Conservation (phyloP, 2,797 vertebrate species). For the Megalops cyprinoides region DNA sequence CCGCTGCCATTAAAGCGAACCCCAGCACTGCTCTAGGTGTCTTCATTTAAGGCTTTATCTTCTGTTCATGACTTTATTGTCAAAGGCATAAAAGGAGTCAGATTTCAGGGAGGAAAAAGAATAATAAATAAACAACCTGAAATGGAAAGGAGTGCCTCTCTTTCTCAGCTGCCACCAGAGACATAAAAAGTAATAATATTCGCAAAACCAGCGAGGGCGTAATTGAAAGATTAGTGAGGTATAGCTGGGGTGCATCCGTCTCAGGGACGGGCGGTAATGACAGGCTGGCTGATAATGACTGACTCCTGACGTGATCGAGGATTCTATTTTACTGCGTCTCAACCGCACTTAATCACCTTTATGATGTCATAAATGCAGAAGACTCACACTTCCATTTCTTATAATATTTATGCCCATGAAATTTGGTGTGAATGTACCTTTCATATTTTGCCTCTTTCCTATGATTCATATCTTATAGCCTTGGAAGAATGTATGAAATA, state of each 20-base stretch:
- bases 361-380: constrained; percentile 28
- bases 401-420: not conserved
- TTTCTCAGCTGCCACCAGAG: constrained; percentile 36
- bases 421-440: not conserved
- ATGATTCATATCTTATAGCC: not conserved
- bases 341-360: constrained; percentile 33
- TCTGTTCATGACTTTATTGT: constrained; percentile 26
- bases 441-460: not conserved
- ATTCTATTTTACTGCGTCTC: constrained; percentile 6
- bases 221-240: constrained; percentile 41
- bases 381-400: constrained; percentile 4
- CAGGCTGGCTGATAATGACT: constrained; percentile 49
- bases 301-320: constrained; percentile 29
- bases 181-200: constrained; percentile 30
- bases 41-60: constrained; percentile 56
- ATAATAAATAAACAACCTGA: constrained; percentile 29
- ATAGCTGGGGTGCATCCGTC: constrained; percentile 37
- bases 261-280: constrained; percentile 43
- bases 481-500: not conserved
- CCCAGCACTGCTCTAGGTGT: constrained; percentile 45
- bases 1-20: constrained; percentile 52
- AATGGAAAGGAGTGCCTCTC: constrained; percentile 3
- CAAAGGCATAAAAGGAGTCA: too few relatives aligned
- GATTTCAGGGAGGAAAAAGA: constrained; percentile 29
- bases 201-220: constrained; percentile 36